Base-by-base conservation (phyloP, 1,140 invertebrate genomes). In the Neodiprion pinetum region DNA sequence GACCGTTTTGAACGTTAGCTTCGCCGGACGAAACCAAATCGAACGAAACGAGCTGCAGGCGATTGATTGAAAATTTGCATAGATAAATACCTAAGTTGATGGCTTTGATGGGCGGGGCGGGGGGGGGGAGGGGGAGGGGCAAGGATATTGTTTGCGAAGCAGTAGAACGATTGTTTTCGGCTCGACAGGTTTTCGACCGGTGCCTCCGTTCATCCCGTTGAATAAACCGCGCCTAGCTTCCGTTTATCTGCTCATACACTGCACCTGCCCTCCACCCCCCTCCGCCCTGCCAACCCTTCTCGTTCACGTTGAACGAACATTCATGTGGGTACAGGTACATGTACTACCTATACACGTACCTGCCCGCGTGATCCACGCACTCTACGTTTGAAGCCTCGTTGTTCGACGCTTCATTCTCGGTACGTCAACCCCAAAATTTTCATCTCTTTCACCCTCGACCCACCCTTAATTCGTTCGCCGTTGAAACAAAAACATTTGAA, bases 21-120 rank as follows among this genome's bases (percentile, higher is more conserved):
- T 40, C 2, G 28, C 28, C 28, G 28, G 28, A 40, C 28, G n/a
- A 61, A 61, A 40, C 11, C n/a, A 9, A 61, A 61, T 61, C 11
- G 53, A 61, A 61, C 53, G 53, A 61, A 61, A 61, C 53, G 28
- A 40, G 28, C 28, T 40, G 17, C 67, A 47, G 77, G 48, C 72
- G 78, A 78, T 84, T 86, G 83, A 86, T 85, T 84, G 82, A 84
- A 80, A 80, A 84, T 85, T 85, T 85, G 82, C 84, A 85, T 85
- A 85, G 80, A 83, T 81, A 85, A 85, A 85, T 85, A 40, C 28
- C 28, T 40, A 85, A 83, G 83, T 85, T 79, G 74, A 75, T 3
- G 5, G 28, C 78, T 79, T 79, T 84, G 83, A 85, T 84, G 84
- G 84, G 78, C 17, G 0, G 17, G 17, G 17, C 0, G 17, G 0